Evolutionary conservation across 2,113 vertebrate genomes (phyloP).

Genomic region (Deroptyus accipitrinus): DNA sequence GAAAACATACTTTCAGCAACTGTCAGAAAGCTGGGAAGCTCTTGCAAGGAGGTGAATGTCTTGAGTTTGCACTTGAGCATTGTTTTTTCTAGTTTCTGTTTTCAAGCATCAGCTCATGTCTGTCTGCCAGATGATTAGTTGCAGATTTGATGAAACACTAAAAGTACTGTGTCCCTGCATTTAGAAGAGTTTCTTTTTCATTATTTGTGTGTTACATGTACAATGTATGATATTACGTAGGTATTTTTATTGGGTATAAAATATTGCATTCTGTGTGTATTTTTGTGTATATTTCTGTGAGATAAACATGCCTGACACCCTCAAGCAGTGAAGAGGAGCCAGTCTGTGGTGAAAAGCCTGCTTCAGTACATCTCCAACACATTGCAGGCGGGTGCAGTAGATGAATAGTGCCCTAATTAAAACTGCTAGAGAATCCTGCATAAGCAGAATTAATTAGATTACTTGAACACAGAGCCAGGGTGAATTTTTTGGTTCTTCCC

Average conservation of each 20-base stretch:
- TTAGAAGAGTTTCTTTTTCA: neutral
- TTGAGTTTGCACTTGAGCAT: neutral
- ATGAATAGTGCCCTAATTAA: neutral
- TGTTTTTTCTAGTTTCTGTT: conserved; percentile 17
- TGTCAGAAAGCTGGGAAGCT: conserved; percentile 10
- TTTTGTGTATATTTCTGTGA: neutral
- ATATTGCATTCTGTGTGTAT: neutral
- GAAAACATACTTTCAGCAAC: conserved; percentile 43
- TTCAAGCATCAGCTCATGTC: neutral
- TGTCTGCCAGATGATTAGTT: conserved; percentile 22
- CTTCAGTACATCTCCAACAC: neutral
- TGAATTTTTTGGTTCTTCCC: conserved; percentile 10
- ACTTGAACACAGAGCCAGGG: neutral
- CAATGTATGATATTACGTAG: neutral
- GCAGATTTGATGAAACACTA: neutral
- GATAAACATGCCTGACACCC: neutral
- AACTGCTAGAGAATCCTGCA: neutral
- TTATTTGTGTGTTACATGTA: neutral
- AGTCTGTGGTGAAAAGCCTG: neutral
- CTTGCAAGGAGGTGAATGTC: conserved; percentile 18
- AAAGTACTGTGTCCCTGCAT: neutral
- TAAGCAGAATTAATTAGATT: conserved; percentile 3
- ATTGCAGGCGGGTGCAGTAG: neutral
- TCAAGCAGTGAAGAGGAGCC: neutral
- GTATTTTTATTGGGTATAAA: neutral